Evolutionary conservation across 1,140 invertebrate genomes (phyloP), one percentile per base, ranked within the genome.

Genomic region (Camponotus vicinus): DNA sequence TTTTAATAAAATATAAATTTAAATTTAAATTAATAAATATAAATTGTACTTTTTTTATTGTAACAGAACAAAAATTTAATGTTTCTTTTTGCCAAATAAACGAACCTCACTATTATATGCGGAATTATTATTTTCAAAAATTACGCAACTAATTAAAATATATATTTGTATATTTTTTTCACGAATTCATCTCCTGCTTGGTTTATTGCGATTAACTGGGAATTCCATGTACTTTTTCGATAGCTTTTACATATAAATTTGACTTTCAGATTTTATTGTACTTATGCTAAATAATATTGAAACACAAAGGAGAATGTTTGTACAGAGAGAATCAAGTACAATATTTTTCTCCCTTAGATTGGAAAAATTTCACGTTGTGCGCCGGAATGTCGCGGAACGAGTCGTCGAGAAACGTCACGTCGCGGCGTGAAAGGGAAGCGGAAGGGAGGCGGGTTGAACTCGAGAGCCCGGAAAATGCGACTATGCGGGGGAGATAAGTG

Each of bases 401-500:
- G 49, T 4, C 40, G 61, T 64, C 27, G 27, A 32, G 61, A 52
- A 52, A 52, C 61, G 34, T 69, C 66, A n/a, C 45, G 34, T 45
- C 27, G n/a, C 3, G 11, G 34, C 15, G 37, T n/a, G 45, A 15
- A 27, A 13, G 27, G 18, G 42, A 27, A 34, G 45, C n/a, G 21
- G 0, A 3, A 63, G 32, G 27, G 27, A 21, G 11, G 45, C 4
- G 52, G 32, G 15, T 27, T 34, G 34, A 76, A 75, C 63, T 67
- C 42, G 69, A 69, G 69, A 64, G 42, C 8, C 69, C 64, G 75
- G 85, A 85, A 91, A 88, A 91, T 89, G 88, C 88, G 71, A 77
- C 66, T 78, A 89, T 49, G 80, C 75, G 86, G 76, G 27, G 77
- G 85, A 91, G 88, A 91, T 91, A 91, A 91, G 90, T 91, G 90